Conservation (phyloP, 1,140 invertebrate species). For the Trinorchestia longiramus region DNA sequence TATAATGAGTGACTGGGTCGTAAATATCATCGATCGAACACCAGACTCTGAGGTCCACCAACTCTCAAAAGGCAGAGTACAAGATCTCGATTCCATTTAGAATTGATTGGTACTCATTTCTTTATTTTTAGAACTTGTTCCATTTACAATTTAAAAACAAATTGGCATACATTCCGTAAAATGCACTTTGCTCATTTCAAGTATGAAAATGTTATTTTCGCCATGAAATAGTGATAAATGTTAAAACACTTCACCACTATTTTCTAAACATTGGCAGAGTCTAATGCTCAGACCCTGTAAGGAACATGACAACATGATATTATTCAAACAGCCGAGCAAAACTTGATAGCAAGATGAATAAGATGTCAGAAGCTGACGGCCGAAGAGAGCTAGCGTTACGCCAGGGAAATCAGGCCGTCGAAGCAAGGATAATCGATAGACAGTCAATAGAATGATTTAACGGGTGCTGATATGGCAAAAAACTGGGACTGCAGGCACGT, state of each 20-base stretch:
- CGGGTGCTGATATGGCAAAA: constrained; percentile 44
- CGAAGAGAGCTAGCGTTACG: neutral
- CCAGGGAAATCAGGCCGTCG: constrained; percentile 40
- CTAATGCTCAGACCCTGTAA: neutral
- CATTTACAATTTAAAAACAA: neutral
- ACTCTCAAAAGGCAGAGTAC: neutral
- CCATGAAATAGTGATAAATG: neutral
- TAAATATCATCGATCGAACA: neutral
- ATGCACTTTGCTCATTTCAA: neutral
- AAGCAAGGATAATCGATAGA: constrained; percentile 46
- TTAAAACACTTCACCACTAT: neutral
- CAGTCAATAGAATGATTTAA: constrained; percentile 53
- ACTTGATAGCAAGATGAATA: neutral
- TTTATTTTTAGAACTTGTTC: neutral
- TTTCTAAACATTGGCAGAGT: neutral
- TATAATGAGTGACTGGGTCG: neutral
- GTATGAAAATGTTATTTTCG: neutral
- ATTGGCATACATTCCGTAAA: neutral
- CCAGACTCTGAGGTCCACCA: neutral
- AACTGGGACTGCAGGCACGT: constrained; percentile 12
- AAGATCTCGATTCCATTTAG: neutral
- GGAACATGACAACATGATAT: neutral
- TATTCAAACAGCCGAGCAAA: neutral
- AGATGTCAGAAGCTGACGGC: neutral
- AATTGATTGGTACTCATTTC: neutral